Conservation (phyloP, 2,797 vertebrate genomes). For the Cuculus canorus region DNA sequence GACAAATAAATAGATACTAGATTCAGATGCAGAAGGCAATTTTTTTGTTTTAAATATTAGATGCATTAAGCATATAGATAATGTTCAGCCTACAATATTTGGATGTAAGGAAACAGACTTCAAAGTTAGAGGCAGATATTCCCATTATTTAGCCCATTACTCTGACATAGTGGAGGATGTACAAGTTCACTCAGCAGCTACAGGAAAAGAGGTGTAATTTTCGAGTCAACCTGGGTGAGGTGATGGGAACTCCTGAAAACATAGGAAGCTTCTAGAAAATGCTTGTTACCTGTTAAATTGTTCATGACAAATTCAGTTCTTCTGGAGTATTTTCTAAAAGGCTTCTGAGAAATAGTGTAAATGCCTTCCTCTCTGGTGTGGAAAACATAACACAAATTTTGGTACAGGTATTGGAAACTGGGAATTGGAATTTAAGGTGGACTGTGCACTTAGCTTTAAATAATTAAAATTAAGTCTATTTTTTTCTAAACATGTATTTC, state of each 20-base stretch:
- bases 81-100: background rate
- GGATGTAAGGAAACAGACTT: background rate
- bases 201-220: background rate
- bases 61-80: too few relatives aligned
- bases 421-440: background rate
- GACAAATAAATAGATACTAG: background rate
- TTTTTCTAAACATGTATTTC: background rate
- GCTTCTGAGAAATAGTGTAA: background rate
- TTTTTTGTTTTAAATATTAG: too few relatives aligned
- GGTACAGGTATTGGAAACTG: background rate
- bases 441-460: background rate
- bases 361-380: accelerated
- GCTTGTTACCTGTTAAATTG: background rate
- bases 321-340: background rate
- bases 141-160: background rate
- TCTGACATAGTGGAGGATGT: background rate
- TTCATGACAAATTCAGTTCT: background rate
- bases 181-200: background rate
- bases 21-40: background rate
- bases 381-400: background rate
- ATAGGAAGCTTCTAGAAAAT: background rate
- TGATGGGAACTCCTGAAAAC: background rate
- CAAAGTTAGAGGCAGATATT: background rate
- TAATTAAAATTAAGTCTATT: background rate
- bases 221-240: background rate